Percentiles rank a stretch among this genome's conserved stretches.
phyloP scores from a whole-genome alignment of 2,888 invertebrate species.

The Hemistola chrysoprasaria region DNA sequence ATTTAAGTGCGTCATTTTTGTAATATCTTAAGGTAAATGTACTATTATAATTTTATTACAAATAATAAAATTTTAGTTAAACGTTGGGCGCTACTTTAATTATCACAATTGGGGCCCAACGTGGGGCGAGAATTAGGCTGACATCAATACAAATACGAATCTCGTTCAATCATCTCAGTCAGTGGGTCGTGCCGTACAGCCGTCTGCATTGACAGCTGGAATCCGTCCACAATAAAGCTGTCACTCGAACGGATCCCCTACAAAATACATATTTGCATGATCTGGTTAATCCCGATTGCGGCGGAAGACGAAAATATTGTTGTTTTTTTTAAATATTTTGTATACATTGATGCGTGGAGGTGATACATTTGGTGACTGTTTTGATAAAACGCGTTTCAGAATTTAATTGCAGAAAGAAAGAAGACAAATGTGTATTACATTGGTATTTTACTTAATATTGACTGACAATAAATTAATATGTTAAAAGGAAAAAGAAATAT shows the following conservation, averaged over 20 bases:
- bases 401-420: too few species aligned
- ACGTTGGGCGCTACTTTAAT: not conserved
- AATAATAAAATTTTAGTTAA: not conserved
- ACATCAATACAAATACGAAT: not conserved
- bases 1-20: too few species aligned
- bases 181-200: conserved; percentile 9
- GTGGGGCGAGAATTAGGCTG: not conserved
- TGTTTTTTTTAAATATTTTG: conserved; percentile 2
- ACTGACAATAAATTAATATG: too few species aligned
- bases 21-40: too few species aligned
- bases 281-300: conserved; percentile 4
- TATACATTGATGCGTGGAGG: too few species aligned
- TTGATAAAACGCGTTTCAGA: too few species aligned
- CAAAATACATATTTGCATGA: conserved; percentile 6
- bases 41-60: not conserved
- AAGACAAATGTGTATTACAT: too few species aligned
- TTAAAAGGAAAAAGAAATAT: too few species aligned
- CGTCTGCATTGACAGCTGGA: conserved; percentile 15
- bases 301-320: too few species aligned
- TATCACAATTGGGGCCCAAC: too few species aligned
- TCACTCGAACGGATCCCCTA: conserved; percentile 7
- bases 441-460: too few species aligned
- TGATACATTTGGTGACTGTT: too few species aligned
- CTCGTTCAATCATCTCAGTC: conserved; percentile 9
- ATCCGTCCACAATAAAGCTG: conserved; percentile 21